Evolutionary conservation across 2,888 invertebrate species (phyloP), one percentile per base, ranked within the genome.

Genomic region (Drosophila crucigera): DNA sequence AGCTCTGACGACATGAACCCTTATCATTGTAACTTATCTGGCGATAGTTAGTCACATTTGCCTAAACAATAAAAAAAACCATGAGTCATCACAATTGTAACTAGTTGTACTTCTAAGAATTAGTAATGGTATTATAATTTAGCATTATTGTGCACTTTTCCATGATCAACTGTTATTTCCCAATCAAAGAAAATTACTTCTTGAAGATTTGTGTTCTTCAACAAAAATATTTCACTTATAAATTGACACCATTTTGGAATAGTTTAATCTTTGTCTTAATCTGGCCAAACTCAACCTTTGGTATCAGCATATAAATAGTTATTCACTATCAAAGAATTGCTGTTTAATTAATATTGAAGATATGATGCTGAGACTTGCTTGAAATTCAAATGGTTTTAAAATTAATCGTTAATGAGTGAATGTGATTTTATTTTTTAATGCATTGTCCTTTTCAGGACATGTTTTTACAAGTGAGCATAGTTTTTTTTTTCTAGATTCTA

Each of bases 41-140:
- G 9, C 25, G 47, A 47, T 47, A 16, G 16, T 25, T 25, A 9
- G 25, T 16, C 47, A 25, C 16, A 47, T 47, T 47, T 25, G 16
- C 25, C 25, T 9, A 47, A 47, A 25, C 47, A 9, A 47, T 9
- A 7, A 25, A 47, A 25, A 25, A 16, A 4, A 9, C 25, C 56
- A 68, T 84, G 84, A 89, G 67, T 78, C 86, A 89, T 73, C 71
- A 55, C 41, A 60, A 55, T 67, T 61, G 75, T 56, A 80, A 78
- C 72, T 84, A 82, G 72, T 55, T 76, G 68, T 58, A 84, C 52
- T 63, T 58, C 50, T 19, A 69, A 47, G 33, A 28, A 66, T 80
- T 80, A 80, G 63, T 76, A 71, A 80, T 50, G 14, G 43, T 43
- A 22, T 28, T 22, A 7, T 4, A 14, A 7, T 22, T 31, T 2